Evolutionary conservation across 2,113 vertebrate species (phyloP).

Genomic region (Mesitornis unicolor): DNA sequence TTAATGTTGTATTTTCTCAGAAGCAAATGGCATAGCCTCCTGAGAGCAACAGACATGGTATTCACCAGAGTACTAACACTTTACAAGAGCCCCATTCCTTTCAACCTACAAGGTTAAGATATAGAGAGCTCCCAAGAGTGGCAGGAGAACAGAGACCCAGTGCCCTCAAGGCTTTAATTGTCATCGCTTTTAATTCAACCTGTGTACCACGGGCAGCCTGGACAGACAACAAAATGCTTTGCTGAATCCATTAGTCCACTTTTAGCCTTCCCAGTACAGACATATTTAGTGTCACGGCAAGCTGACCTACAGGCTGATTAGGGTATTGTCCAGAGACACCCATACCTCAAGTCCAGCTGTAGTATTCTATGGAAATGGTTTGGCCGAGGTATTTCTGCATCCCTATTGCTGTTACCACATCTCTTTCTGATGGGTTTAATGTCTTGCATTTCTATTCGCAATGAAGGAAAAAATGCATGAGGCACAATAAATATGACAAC

Average conservation of each 20-base stretch:
- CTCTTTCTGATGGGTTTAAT: background rate
- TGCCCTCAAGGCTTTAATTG: background rate
- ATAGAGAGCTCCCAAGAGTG: background rate
- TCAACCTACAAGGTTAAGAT: background rate
- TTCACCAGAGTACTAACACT: background rate
- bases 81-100: background rate
- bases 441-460: background rate
- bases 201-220: background rate
- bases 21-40: background rate
- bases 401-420: background rate
- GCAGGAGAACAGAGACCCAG: background rate
- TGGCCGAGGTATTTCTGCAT: background rate
- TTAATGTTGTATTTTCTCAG: background rate
- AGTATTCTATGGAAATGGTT: background rate
- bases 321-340: background rate
- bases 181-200: background rate
- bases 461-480: background rate
- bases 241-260: background rate
- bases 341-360: background rate
- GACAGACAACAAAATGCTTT: background rate
- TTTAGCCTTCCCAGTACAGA: background rate
- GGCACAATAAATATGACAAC: background rate
- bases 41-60: background rate
- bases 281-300: background rate
- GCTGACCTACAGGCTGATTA: background rate